phyloP scores from a whole-genome alignment of 2,888 invertebrate genomes.

The Parapristionchus giblindavisi region DNA sequence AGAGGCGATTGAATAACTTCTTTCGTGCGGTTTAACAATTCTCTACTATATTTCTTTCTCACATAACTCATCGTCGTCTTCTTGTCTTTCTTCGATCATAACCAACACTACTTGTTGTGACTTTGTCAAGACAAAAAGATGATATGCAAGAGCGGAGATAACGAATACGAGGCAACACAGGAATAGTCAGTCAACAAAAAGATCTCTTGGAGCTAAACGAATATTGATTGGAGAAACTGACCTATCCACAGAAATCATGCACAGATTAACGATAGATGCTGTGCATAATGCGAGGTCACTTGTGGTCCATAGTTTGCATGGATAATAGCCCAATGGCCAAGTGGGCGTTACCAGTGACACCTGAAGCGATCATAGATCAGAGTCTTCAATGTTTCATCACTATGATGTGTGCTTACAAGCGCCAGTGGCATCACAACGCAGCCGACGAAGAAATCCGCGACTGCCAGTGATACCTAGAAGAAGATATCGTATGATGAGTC shows the following conservation, averaged over 20 bases:
- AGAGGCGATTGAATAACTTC: too few species aligned
- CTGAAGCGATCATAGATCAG: constrained; percentile 33
- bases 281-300: constrained; percentile 74
- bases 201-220: neutral
- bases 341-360: constrained; percentile 41
- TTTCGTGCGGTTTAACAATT: too few species aligned
- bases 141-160: neutral
- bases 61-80: too few species aligned
- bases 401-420: constrained; percentile 68
- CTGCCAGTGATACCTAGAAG: constrained; percentile 73
- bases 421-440: constrained; percentile 74
- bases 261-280: constrained; percentile 74
- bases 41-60: too few species aligned
- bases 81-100: too few species aligned
- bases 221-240: constrained; percentile 56
- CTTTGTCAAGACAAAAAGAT: neutral
- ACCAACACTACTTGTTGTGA: too few species aligned
- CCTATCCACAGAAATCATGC: constrained; percentile 74
- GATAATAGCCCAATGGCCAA: constrained; percentile 50
- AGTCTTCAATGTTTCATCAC: neutral
- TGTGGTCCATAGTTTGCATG: constrained; percentile 74
- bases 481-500: neutral
- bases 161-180: neutral
- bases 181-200: neutral
- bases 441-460: constrained; percentile 74